phyloP scores from a whole-genome alignment of 1,140 invertebrate species.

The Magallana gigas region DNA sequence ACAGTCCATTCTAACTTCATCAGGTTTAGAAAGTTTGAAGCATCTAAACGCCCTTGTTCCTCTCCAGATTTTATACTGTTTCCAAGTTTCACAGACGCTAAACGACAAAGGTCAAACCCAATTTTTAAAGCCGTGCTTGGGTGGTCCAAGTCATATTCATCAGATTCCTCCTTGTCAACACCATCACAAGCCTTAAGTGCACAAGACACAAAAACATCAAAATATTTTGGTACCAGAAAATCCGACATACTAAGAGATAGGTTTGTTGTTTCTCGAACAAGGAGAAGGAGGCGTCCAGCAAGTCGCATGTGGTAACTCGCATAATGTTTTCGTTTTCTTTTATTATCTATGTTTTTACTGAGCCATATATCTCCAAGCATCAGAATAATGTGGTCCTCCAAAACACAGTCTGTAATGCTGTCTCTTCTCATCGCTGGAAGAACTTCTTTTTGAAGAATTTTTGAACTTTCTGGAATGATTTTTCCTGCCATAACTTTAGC shows the following conservation, averaged over 20 bases:
- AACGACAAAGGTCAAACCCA: constrained; percentile 44
- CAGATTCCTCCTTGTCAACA: constrained; percentile 37
- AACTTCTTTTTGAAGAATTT: constrained; percentile 41
- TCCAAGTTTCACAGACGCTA: constrained; percentile 16
- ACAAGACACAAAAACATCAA: constrained; percentile 38
- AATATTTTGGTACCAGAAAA: constrained; percentile 39
- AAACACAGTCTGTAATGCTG: constrained; percentile 35
- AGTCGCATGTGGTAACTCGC: constrained; percentile 41
- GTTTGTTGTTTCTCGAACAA: constrained; percentile 15
- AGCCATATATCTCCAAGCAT: constrained; percentile 41
- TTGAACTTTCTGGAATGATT: constrained; percentile 18
- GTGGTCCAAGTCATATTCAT: constrained; percentile 26
- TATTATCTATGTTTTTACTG: constrained; percentile 41
- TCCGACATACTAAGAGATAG: background rate
- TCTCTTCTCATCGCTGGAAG: constrained; percentile 44
- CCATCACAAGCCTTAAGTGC: constrained; percentile 30
- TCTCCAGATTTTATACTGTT: constrained; percentile 27
- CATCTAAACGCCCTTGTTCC: background rate
- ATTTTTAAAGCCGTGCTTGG: constrained; percentile 46
- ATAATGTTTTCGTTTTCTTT: constrained; percentile 17
- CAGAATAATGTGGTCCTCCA: constrained; percentile 29
- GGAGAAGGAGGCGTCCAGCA: constrained; percentile 2
- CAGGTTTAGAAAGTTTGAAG: constrained; percentile 29
- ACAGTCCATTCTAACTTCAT: constrained; percentile 35
- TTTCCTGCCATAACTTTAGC: constrained; percentile 22